Percentiles rank a stretch among this genome's conserved stretches.
phyloP scores from a whole-genome alignment of 2,888 invertebrate species.

The Coelinius sp. region DNA sequence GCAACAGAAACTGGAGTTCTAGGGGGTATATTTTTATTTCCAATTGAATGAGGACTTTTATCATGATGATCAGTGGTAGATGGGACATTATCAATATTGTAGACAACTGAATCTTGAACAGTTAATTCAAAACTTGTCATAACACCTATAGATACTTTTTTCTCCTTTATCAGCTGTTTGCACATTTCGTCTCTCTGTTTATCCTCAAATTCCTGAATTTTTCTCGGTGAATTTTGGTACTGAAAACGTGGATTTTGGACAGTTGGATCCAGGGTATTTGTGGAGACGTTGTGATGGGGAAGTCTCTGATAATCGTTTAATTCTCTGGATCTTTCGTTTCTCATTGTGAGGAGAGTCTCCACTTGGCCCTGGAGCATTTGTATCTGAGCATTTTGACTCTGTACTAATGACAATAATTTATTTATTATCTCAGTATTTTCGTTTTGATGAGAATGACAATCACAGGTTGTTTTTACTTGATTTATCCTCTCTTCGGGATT shows the following conservation, averaged over 20 bases:
- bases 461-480: slow-evolving; percentile 21
- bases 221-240: slow-evolving; percentile 10
- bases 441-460: slow-evolving; percentile 34
- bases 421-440: slow-evolving; percentile 61
- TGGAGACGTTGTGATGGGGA: slow-evolving; percentile 11
- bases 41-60: not conserved
- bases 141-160: slow-evolving; percentile 79
- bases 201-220: slow-evolving; percentile 28
- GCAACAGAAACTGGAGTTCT: slow-evolving; percentile 1
- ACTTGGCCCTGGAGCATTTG: slow-evolving; percentile 78
- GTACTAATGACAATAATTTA: slow-evolving; percentile 77
- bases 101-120: slow-evolving; percentile 61
- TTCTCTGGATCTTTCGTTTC: slow-evolving; percentile 54
- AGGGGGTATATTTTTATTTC: not conserved
- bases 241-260: slow-evolving; percentile 19
- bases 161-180: slow-evolving; percentile 68
- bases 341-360: slow-evolving; percentile 72
- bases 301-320: slow-evolving; percentile 28
- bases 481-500: not conserved
- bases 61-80: not conserved
- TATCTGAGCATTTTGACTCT: slow-evolving; percentile 79
- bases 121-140: slow-evolving; percentile 82
- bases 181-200: slow-evolving; percentile 48
- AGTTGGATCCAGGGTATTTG: slow-evolving; percentile 27
- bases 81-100: not conserved